Conservation (phyloP, 2,113 vertebrate genomes). For the Sapayoa aenigma region DNA sequence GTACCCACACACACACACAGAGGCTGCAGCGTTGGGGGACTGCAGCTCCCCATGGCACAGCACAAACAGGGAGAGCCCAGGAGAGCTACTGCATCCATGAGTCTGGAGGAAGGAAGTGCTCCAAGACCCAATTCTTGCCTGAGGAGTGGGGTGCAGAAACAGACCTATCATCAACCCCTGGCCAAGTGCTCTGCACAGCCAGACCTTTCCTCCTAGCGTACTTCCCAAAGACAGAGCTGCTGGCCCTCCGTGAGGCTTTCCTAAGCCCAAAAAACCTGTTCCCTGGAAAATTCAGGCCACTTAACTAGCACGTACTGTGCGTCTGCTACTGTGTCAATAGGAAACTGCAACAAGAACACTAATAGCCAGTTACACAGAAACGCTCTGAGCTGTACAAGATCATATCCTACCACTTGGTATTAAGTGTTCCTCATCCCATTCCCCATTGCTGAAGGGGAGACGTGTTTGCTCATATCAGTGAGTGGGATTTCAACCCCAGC, state of each 20-base stretch:
- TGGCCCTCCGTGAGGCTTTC: neutral
- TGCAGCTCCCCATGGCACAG: neutral
- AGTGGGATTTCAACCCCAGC: neutral
- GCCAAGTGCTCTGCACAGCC: neutral
- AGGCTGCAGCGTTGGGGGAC: accelerated
- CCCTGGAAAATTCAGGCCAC: neutral
- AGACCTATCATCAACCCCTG: neutral
- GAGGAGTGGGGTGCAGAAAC: neutral
- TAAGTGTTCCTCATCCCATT: neutral
- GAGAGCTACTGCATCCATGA: accelerated
- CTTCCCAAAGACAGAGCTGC: neutral
- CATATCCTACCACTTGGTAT: neutral
- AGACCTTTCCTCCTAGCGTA: neutral
- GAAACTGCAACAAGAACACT: neutral
- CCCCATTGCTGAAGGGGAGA: neutral
- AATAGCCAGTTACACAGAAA: neutral
- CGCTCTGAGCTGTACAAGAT: neutral
- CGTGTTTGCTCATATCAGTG: accelerated
- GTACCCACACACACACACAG: neutral
- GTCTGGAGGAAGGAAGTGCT: neutral
- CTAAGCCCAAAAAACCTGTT: neutral
- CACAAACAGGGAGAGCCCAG: neutral
- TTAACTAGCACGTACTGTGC: neutral
- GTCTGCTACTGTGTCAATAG: neutral
- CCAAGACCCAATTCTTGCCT: neutral